phyloP scores from a whole-genome alignment of 30 jellyfish, hydroid and myxozoan species.

The Clytia hemisphaerica region DNA sequence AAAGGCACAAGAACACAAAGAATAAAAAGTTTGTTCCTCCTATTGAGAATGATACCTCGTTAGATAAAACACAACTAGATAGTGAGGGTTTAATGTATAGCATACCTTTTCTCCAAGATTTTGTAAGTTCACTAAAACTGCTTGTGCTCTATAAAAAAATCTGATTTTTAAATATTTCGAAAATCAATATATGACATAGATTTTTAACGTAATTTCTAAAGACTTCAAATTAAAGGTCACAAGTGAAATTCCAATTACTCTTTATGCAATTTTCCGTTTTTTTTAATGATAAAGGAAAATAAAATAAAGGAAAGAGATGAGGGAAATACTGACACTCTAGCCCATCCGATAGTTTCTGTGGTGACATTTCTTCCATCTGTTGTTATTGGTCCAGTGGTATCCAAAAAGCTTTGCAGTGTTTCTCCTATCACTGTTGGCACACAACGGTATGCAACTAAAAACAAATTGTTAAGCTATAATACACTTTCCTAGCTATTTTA shows the following conservation, averaged over 20 bases:
- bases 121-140: constrained; percentile 62
- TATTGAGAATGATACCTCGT: too few species aligned
- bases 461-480: background rate
- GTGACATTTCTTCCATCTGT: constrained; percentile 48
- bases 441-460: constrained; percentile 75
- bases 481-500: background rate
- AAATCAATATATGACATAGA: constrained; percentile 6
- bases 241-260: background rate
- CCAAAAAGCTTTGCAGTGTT: constrained; percentile 37
- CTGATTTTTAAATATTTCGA: background rate
- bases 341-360: constrained; percentile 45
- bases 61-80: too few species aligned
- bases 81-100: too few species aligned
- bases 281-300: background rate
- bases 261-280: background rate
- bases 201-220: too few species aligned
- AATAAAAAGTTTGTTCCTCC: too few species aligned
- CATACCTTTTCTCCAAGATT: constrained; percentile 83
- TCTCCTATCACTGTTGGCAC: constrained; percentile 81
- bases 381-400: constrained; percentile 1
- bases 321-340: constrained; percentile 46
- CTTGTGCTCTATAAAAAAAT: constrained; percentile 74
- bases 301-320: background rate
- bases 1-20: too few species aligned
- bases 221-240: too few species aligned